Evolutionary conservation across 2,113 vertebrate genomes (phyloP), one percentile per base, ranked within the genome.

Genomic region (Ceyx margarethae): DNA sequence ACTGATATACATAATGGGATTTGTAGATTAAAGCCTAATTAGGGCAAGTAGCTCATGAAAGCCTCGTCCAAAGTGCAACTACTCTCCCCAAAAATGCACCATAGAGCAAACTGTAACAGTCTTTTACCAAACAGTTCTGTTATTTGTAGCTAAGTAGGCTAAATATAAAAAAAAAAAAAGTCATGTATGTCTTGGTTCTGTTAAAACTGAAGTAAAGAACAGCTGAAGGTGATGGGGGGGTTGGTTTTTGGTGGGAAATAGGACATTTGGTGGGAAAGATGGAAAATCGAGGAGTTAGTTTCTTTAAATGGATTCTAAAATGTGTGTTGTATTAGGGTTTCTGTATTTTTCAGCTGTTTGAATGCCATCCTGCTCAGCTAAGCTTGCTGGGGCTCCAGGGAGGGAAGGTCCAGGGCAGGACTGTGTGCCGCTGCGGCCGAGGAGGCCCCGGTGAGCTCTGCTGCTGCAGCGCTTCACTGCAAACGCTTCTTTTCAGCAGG

Each of bases 1-100:
- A 79, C 51, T 91, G 62, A 92, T 91, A 64, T 93, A 42, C 54
- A 35, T 85, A 89, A 93, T 74, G 48, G 26, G 56, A 73, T 94
- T 96, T 92, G 48, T 85, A 95, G 78, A 82, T 77, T 92, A 80
- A 93, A 92, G 31, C n/a, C 78, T 77, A 87, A 93, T 91, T 91
- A 82, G 43, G 46, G 43, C 56, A 66, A 91, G 56, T 85, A 67
- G 64, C 25, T 91, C 56, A 46, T 2, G 11, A 81, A 94, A 91
- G 16, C 46, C 42, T 87, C 51, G 15, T 84, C 92, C 46, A 56
- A 89, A 92, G 12, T 71, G 18, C 33, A 89, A 26, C 71, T 79
- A 56, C 71, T 91, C 58, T 77, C 37, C 78, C 57, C 2, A 61
- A 53, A 94, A 91, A 75, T 71, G 19, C 35, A 69, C 54, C 15